Base-by-base conservation (phyloP, 1,140 invertebrate species). In the Riptortus pedestris region DNA sequence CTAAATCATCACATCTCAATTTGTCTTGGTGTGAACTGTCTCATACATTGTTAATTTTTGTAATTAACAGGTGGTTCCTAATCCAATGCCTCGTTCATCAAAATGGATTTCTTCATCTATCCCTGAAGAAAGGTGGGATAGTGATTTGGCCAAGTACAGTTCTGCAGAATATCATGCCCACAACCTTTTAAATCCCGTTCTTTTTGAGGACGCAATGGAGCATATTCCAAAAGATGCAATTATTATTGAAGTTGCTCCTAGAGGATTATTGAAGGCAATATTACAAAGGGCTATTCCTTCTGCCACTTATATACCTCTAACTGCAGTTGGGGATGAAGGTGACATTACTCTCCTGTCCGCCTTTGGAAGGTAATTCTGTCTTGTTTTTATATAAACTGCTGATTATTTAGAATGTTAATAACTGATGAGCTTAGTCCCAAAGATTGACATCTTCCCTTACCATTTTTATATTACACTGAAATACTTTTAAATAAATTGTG, bases 91-190 rank as follows among this genome's bases (percentile, higher is more conserved):
- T 18, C 73, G 84, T 60, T 78, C 80, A 5, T 65, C 70, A 0
- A 75, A 75, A 45, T 86, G 85, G 84, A 75, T 85, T 28, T 82
- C 79, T 68, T 79, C 81, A 2, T 85, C 83, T 0, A 79, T 85
- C 33, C 78, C 79, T 9, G 78, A 85, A 71, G 33, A n/a, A 7
- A 45, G 65, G 22, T 72, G 71, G 72, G 52, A 69, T 9, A 62
- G 75, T 12, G 72, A 77, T 0, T 63, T 79, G 27, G 80, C 81
- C 0, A 71, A 77, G 51, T 74, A 71, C 45, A 81, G 80, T 3
- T 84, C 82, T 7, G 78, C 83, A 16, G 80, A 80, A 20, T 87
- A 87, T 69, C 81, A 84, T 70, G 81, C 83, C 12, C 85, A 86
- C 74, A 87, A 87, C 70, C 74, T 87, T 14, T 74, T 84, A 26